These are phyloP conservation scores for Pollenia angustigena DNA, from an alignment of 2,888 invertebrate species.

Conservation along the genomic window DNA sequence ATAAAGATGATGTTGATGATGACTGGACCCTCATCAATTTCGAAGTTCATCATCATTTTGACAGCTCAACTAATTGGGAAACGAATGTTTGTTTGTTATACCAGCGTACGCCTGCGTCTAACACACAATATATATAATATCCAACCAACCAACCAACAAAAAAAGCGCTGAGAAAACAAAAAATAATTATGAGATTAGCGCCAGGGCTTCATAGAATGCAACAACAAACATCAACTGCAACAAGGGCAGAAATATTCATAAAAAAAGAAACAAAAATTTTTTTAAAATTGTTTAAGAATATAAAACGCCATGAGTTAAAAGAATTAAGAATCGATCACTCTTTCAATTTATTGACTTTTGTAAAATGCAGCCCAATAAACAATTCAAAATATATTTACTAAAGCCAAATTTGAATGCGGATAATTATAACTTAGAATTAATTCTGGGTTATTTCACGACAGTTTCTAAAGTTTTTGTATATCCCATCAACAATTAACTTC, in stretches of 20 bases:
- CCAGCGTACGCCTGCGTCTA: slow-evolving; percentile 11
- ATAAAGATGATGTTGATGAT: slow-evolving; percentile 64
- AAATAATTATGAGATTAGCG: slow-evolving; percentile 83
- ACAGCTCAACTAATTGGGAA: slow-evolving; percentile 83
- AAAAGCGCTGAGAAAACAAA: slow-evolving; percentile 55
- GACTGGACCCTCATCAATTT: slow-evolving; percentile 81
- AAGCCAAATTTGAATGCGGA: not conserved
- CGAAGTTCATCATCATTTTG: slow-evolving; percentile 81
- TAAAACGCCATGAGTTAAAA: slow-evolving; percentile 56
- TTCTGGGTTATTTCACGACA: too few relatives aligned
- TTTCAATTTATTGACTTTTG: slow-evolving; percentile 59
- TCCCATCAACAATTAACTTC: too few relatives aligned
- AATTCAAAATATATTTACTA: not conserved
- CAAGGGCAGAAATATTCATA: slow-evolving; percentile 19
- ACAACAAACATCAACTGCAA: slow-evolving; percentile 21
- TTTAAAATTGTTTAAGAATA: not conserved
- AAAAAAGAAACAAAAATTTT: not conserved
- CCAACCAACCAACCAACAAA: not conserved
- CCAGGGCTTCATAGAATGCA: slow-evolving; percentile 73
- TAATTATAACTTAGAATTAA: too few relatives aligned
- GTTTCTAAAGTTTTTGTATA: too few relatives aligned
- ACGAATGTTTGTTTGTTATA: slow-evolving; percentile 74
- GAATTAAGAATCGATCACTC: slow-evolving; percentile 67
- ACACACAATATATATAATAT: not conserved
- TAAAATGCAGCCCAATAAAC: slow-evolving; percentile 22